Conservation (phyloP, 2,797 vertebrate species). For the Microctenopoma steveboyesi region DNA sequence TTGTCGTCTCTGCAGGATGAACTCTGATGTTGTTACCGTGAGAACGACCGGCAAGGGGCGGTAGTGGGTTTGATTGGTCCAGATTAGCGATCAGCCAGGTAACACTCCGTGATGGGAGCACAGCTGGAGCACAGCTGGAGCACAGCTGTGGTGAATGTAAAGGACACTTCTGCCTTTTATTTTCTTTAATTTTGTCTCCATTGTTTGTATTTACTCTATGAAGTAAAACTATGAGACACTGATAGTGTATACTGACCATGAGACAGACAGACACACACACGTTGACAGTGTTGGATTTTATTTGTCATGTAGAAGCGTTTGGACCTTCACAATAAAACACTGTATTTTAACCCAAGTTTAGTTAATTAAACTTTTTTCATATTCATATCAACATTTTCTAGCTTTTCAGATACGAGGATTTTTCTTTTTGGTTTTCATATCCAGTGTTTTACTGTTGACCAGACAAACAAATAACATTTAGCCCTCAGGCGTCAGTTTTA, state of each 20-base stretch:
- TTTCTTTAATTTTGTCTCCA: constrained; percentile 52
- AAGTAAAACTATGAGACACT: constrained; percentile 71
- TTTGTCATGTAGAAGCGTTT: constrained; percentile 40
- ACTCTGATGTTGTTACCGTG: constrained; percentile 63
- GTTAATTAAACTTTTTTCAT: no score
- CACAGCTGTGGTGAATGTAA: constrained; percentile 43
- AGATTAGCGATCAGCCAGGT: not conserved
- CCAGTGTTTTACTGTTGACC: no score
- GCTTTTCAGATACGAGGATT: no score
- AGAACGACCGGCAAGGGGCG: constrained; percentile 2
- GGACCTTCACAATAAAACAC: constrained; percentile 51
- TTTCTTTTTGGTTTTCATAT: no score
- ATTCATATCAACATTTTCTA: no score
- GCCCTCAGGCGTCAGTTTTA: no score
- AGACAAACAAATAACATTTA: no score
- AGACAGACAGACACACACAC: constrained; percentile 21
- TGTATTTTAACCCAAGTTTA: not conserved
- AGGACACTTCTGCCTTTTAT: constrained; percentile 43
- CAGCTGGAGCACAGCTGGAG: constrained; percentile 16
- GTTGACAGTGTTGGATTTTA: constrained; percentile 46
- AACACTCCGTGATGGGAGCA: constrained; percentile 37
- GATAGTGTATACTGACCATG: constrained; percentile 6
- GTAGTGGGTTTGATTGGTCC: constrained; percentile 42
- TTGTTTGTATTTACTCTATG: constrained; percentile 78
- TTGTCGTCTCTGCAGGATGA: constrained; percentile 72